Percentiles rank a stretch among this genome's conserved stretches.
These are phyloP conservation scores for Isichthys henryi DNA, from an alignment of 2,113 vertebrate species.

Conservation along the genomic window DNA sequence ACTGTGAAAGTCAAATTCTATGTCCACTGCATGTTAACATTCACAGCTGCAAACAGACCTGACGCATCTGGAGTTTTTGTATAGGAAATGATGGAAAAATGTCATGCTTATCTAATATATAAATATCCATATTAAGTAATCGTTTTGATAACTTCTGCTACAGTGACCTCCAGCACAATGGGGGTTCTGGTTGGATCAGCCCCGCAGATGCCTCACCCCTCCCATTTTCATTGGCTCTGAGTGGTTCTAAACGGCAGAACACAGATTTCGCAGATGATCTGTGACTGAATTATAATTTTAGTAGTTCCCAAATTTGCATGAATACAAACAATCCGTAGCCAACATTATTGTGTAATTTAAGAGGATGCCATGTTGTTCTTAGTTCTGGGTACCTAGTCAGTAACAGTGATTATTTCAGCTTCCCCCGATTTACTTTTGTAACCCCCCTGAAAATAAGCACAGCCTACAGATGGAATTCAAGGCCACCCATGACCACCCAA, in stretches of 20 bases:
- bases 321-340: neutral
- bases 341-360: neutral
- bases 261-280: neutral
- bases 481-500: neutral
- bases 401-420: neutral
- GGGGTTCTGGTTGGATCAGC: neutral
- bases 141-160: neutral
- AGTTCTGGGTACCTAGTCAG: neutral
- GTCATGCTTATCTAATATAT: neutral
- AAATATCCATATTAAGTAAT: neutral
- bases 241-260: neutral
- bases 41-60: neutral
- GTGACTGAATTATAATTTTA: neutral
- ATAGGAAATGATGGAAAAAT: neutral
- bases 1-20: constrained; percentile 16
- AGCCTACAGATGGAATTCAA: neutral
- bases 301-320: neutral
- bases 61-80: neutral
- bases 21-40: neutral
- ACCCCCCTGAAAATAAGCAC: neutral
- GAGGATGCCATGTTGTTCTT: neutral
- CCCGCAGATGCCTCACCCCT: neutral
- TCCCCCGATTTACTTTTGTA: neutral
- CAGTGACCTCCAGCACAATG: neutral
- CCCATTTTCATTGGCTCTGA: neutral